Conservation (phyloP, 2,797 vertebrate species). For the Gymnothorax reevesii region DNA sequence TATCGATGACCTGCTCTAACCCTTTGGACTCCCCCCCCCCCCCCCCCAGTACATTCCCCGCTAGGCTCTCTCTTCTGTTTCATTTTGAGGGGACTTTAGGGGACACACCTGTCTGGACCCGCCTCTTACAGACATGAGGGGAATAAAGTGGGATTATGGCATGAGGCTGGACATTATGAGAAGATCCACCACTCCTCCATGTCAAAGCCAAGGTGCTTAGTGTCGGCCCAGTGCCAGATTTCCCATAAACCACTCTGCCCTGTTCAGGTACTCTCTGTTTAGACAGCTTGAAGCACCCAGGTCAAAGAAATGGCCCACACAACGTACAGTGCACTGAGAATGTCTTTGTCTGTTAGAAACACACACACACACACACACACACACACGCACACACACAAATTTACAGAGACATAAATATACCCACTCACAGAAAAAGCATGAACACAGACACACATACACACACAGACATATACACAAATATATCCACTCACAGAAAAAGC, state of each 20-base stretch:
- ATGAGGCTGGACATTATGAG: slow-evolving; percentile 43
- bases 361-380: background rate
- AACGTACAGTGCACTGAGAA: background rate
- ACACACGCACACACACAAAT: background rate
- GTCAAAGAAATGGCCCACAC: slow-evolving; percentile 17
- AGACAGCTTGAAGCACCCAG: slow-evolving; percentile 48
- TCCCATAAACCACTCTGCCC: slow-evolving; percentile 43
- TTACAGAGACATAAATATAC: background rate
- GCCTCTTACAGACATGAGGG: slow-evolving; percentile 42
- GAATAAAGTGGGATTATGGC: slow-evolving; percentile 67
- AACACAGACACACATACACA: background rate
- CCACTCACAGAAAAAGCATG: background rate
- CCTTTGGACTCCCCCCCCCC: background rate
- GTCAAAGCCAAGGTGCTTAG: slow-evolving; percentile 21
- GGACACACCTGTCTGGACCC: slow-evolving; percentile 42
- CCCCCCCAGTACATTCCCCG: slow-evolving; percentile 57
- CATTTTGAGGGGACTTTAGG: slow-evolving; percentile 41
- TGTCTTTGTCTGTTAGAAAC: background rate
- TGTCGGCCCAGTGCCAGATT: slow-evolving; percentile 27
- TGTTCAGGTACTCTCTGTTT: slow-evolving; percentile 52
- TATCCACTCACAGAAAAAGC: background rate
- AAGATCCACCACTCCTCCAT: slow-evolving; percentile 3
- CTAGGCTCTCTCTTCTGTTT: slow-evolving; percentile 61
- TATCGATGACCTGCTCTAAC: slow-evolving; percentile 4
- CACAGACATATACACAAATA: background rate